Conservation (phyloP, 2,113 vertebrate genomes). For the Aegotheles bennettii region DNA sequence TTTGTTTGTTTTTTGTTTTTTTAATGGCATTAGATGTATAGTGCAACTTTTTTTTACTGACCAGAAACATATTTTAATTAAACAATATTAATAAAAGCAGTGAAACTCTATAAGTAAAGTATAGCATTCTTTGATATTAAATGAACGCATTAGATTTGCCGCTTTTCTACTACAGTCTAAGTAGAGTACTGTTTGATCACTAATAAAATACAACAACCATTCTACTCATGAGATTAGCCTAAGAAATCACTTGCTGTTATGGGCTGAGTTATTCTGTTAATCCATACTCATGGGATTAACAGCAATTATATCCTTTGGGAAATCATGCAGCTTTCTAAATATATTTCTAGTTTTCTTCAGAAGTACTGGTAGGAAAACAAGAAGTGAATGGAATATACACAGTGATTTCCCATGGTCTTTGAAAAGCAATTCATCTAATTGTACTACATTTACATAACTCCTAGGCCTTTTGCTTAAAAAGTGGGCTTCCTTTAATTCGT, state of each 20-base stretch:
- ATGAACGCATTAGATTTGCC: background rate
- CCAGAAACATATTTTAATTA: background rate
- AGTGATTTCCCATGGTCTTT: slow-evolving; percentile 72
- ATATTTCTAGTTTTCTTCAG: slow-evolving; percentile 60
- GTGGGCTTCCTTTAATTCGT: slow-evolving; percentile 33
- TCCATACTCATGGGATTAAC: slow-evolving; percentile 21
- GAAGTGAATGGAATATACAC: slow-evolving; percentile 25
- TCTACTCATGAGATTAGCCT: slow-evolving; percentile 22
- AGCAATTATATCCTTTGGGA: slow-evolving; percentile 39
- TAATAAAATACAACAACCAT: slow-evolving; percentile 14
- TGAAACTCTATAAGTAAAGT: background rate
- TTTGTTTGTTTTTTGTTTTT: background rate
- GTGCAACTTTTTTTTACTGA: background rate
- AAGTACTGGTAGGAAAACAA: slow-evolving; percentile 54
- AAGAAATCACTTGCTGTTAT: slow-evolving; percentile 1
- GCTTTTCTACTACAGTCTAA: background rate
- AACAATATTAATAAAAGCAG: background rate
- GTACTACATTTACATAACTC: slow-evolving; percentile 53
- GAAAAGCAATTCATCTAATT: slow-evolving; percentile 51
- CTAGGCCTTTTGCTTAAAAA: slow-evolving; percentile 19
- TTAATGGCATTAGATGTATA: background rate
- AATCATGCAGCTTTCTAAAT: slow-evolving; percentile 57
- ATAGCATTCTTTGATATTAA: background rate
- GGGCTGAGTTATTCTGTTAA: background rate
- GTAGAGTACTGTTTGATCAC: background rate